Percentiles rank a stretch among this genome's conserved stretches.
Evolutionary conservation across 2,113 vertebrate genomes (phyloP).

Genomic region (Pandion haliaetus): DNA sequence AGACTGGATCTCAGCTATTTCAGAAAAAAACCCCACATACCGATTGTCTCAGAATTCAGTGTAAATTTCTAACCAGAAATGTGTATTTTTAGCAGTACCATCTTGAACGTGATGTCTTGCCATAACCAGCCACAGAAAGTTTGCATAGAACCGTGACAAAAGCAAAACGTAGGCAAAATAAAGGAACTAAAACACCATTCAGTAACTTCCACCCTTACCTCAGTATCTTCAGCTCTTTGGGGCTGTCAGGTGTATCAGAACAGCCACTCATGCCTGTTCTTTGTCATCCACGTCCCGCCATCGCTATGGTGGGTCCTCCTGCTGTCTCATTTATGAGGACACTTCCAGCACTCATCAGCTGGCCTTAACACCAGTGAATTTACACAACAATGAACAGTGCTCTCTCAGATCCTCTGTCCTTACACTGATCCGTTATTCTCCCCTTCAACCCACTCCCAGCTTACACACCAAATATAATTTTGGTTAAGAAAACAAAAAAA

Average conservation of each 20-base stretch:
- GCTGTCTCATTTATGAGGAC: background rate
- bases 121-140: background rate
- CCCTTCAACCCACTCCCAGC: background rate
- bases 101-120: background rate
- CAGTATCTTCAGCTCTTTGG: background rate
- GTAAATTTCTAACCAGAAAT: background rate
- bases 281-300: background rate
- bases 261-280: background rate
- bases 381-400: background rate
- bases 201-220: too few relatives aligned
- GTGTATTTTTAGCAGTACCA: background rate
- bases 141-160: background rate
- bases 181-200: background rate
- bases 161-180: background rate
- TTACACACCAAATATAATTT: background rate
- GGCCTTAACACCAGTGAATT: too few relatives aligned
- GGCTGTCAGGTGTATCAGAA: background rate
- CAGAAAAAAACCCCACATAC: background rate
- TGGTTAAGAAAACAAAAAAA: background rate
- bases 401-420: background rate
- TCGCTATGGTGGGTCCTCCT: background rate
- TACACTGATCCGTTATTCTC: background rate
- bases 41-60: background rate
- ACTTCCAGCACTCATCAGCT: background rate
- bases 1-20: background rate